phyloP scores from a whole-genome alignment of 2,797 vertebrate species.

The Schizothorax lantsangensis region DNA sequence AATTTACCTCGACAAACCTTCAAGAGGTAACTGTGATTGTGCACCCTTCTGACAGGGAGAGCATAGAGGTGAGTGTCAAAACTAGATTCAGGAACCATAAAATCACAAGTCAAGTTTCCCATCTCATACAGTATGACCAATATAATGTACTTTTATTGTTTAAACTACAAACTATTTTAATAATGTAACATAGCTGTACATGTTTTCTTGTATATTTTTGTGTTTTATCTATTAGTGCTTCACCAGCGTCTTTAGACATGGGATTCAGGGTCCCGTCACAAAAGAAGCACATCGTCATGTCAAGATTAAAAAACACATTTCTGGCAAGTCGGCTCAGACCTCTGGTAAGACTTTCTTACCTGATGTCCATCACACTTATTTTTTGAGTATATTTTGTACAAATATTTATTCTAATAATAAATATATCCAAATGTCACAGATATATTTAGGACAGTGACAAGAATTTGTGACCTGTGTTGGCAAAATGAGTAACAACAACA shows the following conservation, averaged over 20 bases:
- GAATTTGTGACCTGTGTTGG: neutral
- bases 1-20: slow-evolving; percentile 73
- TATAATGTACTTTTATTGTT: neutral
- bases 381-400: neutral
- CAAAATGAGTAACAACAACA: too few relatives aligned
- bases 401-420: neutral
- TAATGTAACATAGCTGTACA: neutral
- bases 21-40: slow-evolving; percentile 80
- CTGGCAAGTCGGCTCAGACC: slow-evolving; percentile 43
- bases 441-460: neutral
- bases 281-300: slow-evolving; percentile 27
- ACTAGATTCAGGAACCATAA: neutral
- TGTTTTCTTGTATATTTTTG: neutral
- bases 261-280: neutral
- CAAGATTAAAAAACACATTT: neutral
- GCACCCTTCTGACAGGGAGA: slow-evolving; percentile 75
- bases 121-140: neutral
- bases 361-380: neutral
- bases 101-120: neutral
- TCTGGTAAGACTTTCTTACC: slow-evolving; percentile 59
- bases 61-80: slow-evolving; percentile 77
- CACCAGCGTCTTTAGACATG: slow-evolving; percentile 64
- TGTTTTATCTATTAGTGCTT: slow-evolving; percentile 68
- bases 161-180: neutral
- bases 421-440: neutral